Base-by-base conservation (phyloP, 2,797 vertebrate species). In the Orestias chungarensis region DNA sequence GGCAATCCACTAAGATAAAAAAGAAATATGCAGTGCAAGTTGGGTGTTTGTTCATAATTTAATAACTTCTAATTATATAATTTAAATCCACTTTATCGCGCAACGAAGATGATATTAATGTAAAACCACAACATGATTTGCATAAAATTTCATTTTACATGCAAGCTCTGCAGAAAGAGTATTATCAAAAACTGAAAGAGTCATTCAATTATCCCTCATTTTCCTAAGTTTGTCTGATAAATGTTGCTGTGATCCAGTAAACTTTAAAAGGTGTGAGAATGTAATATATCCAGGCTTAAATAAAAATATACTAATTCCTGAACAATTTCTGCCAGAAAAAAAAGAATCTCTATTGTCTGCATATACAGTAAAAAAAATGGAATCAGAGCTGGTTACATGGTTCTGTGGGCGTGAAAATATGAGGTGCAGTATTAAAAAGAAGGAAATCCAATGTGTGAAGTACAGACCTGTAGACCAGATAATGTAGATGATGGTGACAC, bases 11-110 rank as follows among this genome's bases (percentile, higher is more conserved):
- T 46, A 70, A 87, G 90, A 93, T 93, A 84, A 91, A 91, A 90
- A 91, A 91, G 82, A 90, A 89, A 87, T 87, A 88, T 88, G 84
- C 88, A 79, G 84, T 74, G 79, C 82, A 85, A 86, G 86, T 87
- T 79, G 79, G 90, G 80, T 81, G 78, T 86, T 89, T 80, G 84
- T 93, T 92, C 81, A 92, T 93, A 90, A 93, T 93, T 94, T 90
- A 93, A 84, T 64, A 80, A 73, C 85, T n/a, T n/a, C n/a, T 76
- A 75, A 91, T 75, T 87, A 79, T 81, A 78, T 74, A 85, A 87
- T 80, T 85, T 79, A 82, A 82, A 84, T 80, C 71, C 76, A 76
- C 77, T 78, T 90, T 80, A 79, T 78, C 84, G 66, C 55, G 66
- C 74, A 1, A 31, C 7, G 61, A 76, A 86, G 75, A 85, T 73